Percentiles rank a stretch among this genome's conserved stretches.
phyloP scores from a whole-genome alignment of 2,888 invertebrate species.

The Pantelozetes paolii region DNA sequence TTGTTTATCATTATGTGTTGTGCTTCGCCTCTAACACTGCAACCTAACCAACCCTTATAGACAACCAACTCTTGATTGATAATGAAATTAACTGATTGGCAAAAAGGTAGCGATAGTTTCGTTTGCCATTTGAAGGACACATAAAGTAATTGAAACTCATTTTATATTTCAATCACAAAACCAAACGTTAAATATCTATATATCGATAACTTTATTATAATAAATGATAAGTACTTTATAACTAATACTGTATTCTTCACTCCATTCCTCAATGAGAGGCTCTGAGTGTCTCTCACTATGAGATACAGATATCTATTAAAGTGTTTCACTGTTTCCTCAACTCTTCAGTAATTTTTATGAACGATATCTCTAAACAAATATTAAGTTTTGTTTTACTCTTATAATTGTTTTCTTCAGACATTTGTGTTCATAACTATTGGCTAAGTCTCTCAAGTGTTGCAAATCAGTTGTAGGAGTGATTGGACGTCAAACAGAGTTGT shows the following conservation, averaged over 20 bases:
- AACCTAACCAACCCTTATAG: neutral
- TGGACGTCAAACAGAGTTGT: no score
- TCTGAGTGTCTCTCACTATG: neutral
- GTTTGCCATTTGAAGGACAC: conserved; percentile 12
- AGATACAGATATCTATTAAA: neutral
- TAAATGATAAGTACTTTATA: conserved; percentile 23
- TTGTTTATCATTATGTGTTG: neutral
- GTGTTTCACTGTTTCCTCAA: neutral
- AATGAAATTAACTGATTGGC: conserved; percentile 22
- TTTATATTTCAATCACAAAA: neutral
- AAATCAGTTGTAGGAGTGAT: no score
- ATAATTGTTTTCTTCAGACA: neutral
- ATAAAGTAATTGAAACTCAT: conserved; percentile 16
- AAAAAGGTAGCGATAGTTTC: conserved; percentile 26
- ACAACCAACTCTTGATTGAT: conserved; percentile 14
- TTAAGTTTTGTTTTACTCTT: neutral
- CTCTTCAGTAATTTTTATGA: neutral
- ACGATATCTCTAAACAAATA: neutral
- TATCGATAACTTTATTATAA: neutral
- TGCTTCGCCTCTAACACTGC: neutral
- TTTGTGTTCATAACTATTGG: no score
- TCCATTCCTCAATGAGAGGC: neutral
- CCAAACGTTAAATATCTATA: neutral
- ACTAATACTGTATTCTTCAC: neutral
- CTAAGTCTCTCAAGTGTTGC: no score